These are phyloP conservation scores for Sparus aurata DNA, from an alignment of 2,797 vertebrate species.

Conservation along the genomic window DNA sequence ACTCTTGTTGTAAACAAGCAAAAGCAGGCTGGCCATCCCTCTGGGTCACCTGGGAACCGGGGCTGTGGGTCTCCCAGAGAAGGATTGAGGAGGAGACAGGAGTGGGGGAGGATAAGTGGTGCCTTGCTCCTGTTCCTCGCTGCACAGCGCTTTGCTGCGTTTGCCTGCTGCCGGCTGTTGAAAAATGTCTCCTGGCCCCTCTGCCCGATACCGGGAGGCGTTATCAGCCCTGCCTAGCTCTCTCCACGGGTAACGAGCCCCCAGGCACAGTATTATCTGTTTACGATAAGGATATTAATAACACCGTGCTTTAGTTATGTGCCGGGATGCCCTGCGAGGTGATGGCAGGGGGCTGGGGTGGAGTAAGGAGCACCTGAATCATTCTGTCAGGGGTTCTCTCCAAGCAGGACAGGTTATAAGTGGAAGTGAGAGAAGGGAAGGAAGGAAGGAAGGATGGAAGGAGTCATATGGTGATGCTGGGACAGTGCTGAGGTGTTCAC, in stretches of 20 bases:
- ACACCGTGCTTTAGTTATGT: conserved; percentile 80
- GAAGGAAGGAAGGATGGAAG: conserved; percentile 1
- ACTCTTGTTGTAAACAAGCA: conserved; percentile 64
- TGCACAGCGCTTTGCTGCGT: conserved; percentile 29
- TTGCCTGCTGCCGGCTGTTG: conserved; percentile 59
- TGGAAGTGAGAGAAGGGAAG: conserved; percentile 16
- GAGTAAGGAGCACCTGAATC: conserved; percentile 68
- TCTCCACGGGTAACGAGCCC: conserved; percentile 78
- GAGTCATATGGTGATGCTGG: conserved; percentile 25
- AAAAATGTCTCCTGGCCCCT: conserved; percentile 75
- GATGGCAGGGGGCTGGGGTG: conserved; percentile 20
- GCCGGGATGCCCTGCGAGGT: conserved; percentile 57
- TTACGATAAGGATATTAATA: conserved; percentile 87
- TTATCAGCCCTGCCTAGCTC: conserved; percentile 76
- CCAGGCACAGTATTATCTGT: conserved; percentile 82
- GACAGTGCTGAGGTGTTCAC: conserved; percentile 38
- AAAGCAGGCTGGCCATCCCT: conserved; percentile 42
- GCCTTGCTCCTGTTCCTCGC: conserved; percentile 44
- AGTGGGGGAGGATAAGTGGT: conserved; percentile 56
- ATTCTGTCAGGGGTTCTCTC: conserved; percentile 70
- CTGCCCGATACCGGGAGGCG: conserved; percentile 69
- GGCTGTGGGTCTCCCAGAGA: conserved; percentile 49
- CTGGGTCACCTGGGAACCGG: conserved; percentile 57
- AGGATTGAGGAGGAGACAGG: conserved; percentile 48
- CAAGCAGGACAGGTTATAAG: conserved; percentile 43